Percentiles rank a stretch among this genome's conserved stretches.
phyloP scores from a whole-genome alignment of 2,888 invertebrate species.

The Thymelicus acteon region DNA sequence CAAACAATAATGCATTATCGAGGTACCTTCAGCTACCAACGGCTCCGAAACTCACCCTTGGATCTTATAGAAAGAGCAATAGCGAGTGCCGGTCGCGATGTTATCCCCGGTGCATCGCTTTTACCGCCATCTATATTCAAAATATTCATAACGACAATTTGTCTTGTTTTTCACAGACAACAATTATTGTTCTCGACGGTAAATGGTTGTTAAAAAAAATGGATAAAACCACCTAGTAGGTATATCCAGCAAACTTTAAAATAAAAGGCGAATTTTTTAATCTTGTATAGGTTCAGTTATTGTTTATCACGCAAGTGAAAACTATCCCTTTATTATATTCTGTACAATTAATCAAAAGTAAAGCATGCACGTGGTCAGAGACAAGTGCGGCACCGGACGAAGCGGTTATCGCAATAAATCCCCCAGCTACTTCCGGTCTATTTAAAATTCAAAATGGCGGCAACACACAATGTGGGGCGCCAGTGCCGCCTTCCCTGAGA shows the following conservation, averaged over 20 bases:
- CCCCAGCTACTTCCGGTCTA: constrained; percentile 67
- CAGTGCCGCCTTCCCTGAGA: neutral
- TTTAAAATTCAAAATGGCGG: constrained; percentile 62
- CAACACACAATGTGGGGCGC: constrained; percentile 40
- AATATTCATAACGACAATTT: neutral
- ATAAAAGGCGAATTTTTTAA: too few relatives aligned
- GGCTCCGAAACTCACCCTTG: constrained; percentile 66
- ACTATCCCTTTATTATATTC: neutral
- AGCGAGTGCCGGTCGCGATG: constrained; percentile 61
- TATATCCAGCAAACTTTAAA: too few relatives aligned
- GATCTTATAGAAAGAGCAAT: constrained; percentile 77
- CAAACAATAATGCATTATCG: too few relatives aligned
- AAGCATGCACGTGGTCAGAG: constrained; percentile 62
- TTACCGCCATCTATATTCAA: constrained; percentile 18
- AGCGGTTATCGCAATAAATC: constrained; percentile 63
- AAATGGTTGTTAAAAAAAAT: too few relatives aligned
- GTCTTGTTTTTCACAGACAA: too few relatives aligned
- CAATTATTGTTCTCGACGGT: too few relatives aligned
- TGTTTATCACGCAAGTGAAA: too few relatives aligned
- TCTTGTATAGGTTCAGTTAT: too few relatives aligned
- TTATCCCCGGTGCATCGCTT: constrained; percentile 34
- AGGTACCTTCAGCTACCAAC: neutral
- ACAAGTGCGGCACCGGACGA: constrained; percentile 68
- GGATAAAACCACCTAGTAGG: too few relatives aligned
- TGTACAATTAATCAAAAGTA: constrained; percentile 15